Evolutionary conservation across 2,888 invertebrate species (phyloP).

Genomic region (Nasonovia ribisnigri): DNA sequence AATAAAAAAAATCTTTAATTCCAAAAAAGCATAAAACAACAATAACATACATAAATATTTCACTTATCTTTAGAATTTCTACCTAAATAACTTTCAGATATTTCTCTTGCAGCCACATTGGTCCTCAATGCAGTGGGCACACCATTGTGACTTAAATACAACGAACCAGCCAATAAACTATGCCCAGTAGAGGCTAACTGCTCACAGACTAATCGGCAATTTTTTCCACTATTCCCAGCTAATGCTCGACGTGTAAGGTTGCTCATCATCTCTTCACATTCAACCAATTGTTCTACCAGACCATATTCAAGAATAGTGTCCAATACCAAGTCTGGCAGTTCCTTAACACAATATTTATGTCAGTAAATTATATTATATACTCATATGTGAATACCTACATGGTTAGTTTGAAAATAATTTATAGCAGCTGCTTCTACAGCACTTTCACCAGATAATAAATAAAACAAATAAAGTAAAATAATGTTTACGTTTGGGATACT

Average conservation of each 20-base stretch:
- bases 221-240: conserved; percentile 52
- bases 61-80: conserved; percentile 54
- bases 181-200: conserved; percentile 37
- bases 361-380: neutral
- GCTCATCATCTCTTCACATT: conserved; percentile 51
- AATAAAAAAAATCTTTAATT: neutral
- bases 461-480: conserved; percentile 48
- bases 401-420: conserved; percentile 45
- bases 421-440: conserved; percentile 46
- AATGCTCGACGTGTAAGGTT: conserved; percentile 41
- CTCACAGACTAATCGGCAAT: conserved; percentile 56
- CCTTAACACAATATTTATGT: neutral
- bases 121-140: conserved; percentile 54
- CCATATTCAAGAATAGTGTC: conserved; percentile 63
- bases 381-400: conserved; percentile 11
- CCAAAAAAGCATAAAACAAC: neutral
- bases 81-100: conserved; percentile 52
- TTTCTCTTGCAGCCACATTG: conserved; percentile 55
- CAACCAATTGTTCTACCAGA: conserved; percentile 49
- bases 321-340: conserved; percentile 54
- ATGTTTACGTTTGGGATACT: conserved; percentile 2
- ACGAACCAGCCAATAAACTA: conserved; percentile 48
- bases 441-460: conserved; percentile 59
- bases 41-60: neutral
- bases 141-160: conserved; percentile 41